Evolutionary conservation across 53 echinoderm and acorn worm species (phyloP).

Genomic region (Hippasteria phrygiana): DNA sequence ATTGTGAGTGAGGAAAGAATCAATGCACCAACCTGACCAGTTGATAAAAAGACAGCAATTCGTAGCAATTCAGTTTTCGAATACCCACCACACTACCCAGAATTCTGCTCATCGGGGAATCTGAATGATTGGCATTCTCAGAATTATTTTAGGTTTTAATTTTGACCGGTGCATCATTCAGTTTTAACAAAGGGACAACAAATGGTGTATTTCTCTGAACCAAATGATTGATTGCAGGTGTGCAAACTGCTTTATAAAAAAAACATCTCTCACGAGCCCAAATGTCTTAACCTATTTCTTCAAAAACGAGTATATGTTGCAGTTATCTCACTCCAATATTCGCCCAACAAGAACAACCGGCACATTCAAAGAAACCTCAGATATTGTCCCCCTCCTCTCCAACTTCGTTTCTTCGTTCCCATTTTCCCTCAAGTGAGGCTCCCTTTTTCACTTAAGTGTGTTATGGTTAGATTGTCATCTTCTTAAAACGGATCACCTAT

Average conservation of each 20-base stretch:
- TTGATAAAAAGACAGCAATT: too few relatives aligned
- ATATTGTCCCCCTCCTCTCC: not conserved
- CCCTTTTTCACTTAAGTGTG: slow-evolving; percentile 34
- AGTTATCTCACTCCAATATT: not conserved
- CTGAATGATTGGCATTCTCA: too few relatives aligned
- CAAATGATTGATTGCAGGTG: too few relatives aligned
- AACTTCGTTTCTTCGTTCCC: not conserved
- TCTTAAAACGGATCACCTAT: slow-evolving; percentile 29
- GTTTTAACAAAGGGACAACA: too few relatives aligned
- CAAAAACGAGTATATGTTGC: not conserved
- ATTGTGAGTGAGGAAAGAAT: too few relatives aligned
- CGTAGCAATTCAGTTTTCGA: too few relatives aligned
- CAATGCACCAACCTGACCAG: too few relatives aligned
- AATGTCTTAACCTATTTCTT: slow-evolving; percentile 6
- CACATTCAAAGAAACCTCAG: slow-evolving; percentile 18
- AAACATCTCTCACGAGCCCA: not conserved
- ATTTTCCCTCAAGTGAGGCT: slow-evolving; percentile 6
- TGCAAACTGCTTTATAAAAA: not conserved
- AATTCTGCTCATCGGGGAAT: too few relatives aligned
- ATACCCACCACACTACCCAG: too few relatives aligned
- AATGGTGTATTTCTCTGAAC: too few relatives aligned
- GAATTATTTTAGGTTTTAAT: too few relatives aligned
- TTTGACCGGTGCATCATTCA: too few relatives aligned
- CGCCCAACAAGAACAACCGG: not conserved
- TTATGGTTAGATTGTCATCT: slow-evolving; percentile 56